A percentile compares a stretch with the other conserved stretches of the same genome.
Conservation (phyloP, 2,888 invertebrate genomes). For the Drosophila testacea region DNA sequence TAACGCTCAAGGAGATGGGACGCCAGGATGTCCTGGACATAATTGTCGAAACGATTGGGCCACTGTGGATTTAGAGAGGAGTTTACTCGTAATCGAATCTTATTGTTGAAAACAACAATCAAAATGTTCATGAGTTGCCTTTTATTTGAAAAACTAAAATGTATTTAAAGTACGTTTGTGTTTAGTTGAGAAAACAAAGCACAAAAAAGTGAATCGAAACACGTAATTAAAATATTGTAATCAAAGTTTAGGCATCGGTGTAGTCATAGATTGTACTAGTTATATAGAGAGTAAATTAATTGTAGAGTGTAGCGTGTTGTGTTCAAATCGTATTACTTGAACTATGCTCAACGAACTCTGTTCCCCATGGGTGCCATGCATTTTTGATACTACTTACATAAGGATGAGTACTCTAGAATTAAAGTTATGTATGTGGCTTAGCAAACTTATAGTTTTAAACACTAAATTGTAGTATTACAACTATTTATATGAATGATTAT, state of each 20-base stretch:
- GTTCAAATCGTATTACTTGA: slow-evolving; percentile 26
- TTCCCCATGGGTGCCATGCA: slow-evolving; percentile 80
- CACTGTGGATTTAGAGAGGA: slow-evolving; percentile 81
- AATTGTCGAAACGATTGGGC: slow-evolving; percentile 83
- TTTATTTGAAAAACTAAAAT: slow-evolving; percentile 78
- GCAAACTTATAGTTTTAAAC: slow-evolving; percentile 81
- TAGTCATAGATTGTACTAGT: slow-evolving; percentile 60
- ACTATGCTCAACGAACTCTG: slow-evolving; percentile 78
- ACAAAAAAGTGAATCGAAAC: slow-evolving; percentile 37
- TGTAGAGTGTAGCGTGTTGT: slow-evolving; percentile 41
- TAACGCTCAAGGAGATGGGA: slow-evolving; percentile 83
- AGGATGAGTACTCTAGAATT: slow-evolving; percentile 50
- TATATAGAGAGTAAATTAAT: slow-evolving; percentile 32
- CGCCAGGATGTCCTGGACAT: slow-evolving; percentile 83
- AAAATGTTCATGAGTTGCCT: slow-evolving; percentile 80
- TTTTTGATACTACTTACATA: slow-evolving; percentile 65
- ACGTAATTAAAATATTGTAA: slow-evolving; percentile 44
- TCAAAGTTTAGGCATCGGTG: slow-evolving; percentile 68
- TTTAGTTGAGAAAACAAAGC: slow-evolving; percentile 7
- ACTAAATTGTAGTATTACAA: slow-evolving; percentile 57
- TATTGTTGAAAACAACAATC: slow-evolving; percentile 21
- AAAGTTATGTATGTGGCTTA: slow-evolving; percentile 76
- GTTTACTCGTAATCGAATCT: not conserved
- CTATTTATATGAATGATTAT: slow-evolving; percentile 33
- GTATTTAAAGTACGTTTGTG: slow-evolving; percentile 36